Conservation (phyloP, 2,113 vertebrate genomes). For the Myotis davidii region DNA sequence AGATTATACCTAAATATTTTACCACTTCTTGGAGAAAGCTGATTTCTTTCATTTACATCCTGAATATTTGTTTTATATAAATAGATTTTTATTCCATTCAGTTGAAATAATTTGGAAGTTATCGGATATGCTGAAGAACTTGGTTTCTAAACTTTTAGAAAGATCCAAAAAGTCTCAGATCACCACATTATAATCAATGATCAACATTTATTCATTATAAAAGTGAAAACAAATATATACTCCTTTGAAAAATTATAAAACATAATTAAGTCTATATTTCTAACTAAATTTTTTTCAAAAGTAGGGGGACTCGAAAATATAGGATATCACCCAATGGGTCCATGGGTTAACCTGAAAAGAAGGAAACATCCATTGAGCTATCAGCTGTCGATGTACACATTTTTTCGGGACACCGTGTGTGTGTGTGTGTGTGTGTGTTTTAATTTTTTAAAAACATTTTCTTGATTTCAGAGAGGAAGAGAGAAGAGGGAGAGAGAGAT, state of each 20-base stretch:
- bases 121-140: conserved; percentile 14
- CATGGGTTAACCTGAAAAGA: too few species aligned
- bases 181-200: not conserved
- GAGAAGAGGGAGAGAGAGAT: too few species aligned
- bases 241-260: conserved; percentile 65
- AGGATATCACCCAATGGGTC: too few species aligned
- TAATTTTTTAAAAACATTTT: too few species aligned
- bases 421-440: too few species aligned
- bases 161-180: conserved; percentile 48
- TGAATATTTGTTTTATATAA: conserved; percentile 54
- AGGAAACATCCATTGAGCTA: too few species aligned
- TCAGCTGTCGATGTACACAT: too few species aligned
- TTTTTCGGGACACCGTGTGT: too few species aligned
- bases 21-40: conserved; percentile 29
- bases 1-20: not conserved
- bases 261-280: conserved; percentile 64
- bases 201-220: conserved; percentile 51
- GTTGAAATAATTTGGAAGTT: conserved; percentile 32
- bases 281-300: conserved; percentile 64
- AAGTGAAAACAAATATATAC: conserved; percentile 58
- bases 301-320: conserved; percentile 31
- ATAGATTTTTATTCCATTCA: not conserved
- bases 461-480: too few species aligned
- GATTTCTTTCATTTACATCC: conserved; percentile 31
- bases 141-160: conserved; percentile 25